Percentiles rank a stretch among this genome's conserved stretches.
phyloP scores from a whole-genome alignment of 2,113 vertebrate species.

The Seriola quinqueradiata region DNA sequence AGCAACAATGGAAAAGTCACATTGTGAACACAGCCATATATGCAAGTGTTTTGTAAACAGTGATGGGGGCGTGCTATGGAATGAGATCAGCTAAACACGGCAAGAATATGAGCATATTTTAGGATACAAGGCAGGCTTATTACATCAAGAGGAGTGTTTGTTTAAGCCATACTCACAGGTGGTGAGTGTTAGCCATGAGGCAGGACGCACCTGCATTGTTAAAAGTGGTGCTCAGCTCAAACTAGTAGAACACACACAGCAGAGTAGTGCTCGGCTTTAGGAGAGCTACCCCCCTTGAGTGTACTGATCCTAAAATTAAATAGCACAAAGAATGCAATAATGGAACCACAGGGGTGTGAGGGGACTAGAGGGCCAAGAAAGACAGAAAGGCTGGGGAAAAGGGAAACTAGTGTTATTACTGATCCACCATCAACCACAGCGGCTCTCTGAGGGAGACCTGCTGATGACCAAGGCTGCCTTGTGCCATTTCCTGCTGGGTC shows the following conservation, averaged over 20 bases:
- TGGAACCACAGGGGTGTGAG: slow-evolving; percentile 56
- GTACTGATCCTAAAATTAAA: slow-evolving; percentile 79
- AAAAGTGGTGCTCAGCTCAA: slow-evolving; percentile 51
- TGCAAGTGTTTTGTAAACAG: slow-evolving; percentile 70
- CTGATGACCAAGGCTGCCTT: slow-evolving; percentile 64
- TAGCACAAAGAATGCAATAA: slow-evolving; percentile 79
- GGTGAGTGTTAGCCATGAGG: slow-evolving; percentile 33
- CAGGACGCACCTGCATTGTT: slow-evolving; percentile 76
- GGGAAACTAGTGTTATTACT: slow-evolving; percentile 38
- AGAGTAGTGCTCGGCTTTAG: slow-evolving; percentile 21
- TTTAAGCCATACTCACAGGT: slow-evolving; percentile 47
- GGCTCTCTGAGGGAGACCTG: slow-evolving; percentile 24
- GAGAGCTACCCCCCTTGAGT: slow-evolving; percentile 31
- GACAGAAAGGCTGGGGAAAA: slow-evolving; percentile 28
- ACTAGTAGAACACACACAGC: slow-evolving; percentile 3
- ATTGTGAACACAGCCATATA: slow-evolving; percentile 49
- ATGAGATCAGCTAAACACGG: slow-evolving; percentile 37
- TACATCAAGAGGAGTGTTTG: slow-evolving; percentile 52
- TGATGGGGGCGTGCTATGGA: neutral
- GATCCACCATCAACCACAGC: slow-evolving; percentile 36
- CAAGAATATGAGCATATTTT: slow-evolving; percentile 41
- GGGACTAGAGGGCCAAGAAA: slow-evolving; percentile 33
- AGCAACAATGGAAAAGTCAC: slow-evolving; percentile 54
- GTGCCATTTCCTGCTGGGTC: slow-evolving; percentile 77
- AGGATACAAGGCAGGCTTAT: slow-evolving; percentile 40